Evolutionary conservation across 2,797 vertebrate species (phyloP).

Genomic region (Falco naumanni): DNA sequence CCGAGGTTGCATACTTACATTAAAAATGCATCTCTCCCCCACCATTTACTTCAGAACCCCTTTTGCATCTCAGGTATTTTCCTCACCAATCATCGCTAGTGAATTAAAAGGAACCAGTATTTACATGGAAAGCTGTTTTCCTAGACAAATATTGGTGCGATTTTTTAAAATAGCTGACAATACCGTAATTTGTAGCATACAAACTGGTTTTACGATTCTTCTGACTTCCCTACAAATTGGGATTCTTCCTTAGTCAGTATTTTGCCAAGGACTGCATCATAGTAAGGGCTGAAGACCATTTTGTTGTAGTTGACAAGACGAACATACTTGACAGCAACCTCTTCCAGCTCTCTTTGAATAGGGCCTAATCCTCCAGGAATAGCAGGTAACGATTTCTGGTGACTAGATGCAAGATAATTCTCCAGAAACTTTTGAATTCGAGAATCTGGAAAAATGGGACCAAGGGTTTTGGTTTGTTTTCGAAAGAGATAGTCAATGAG

Average conservation of each 20-base stretch:
- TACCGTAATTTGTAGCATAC: background rate
- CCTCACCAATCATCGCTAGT: background rate
- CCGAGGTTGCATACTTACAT: conserved; percentile 32
- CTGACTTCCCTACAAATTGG: conserved; percentile 33
- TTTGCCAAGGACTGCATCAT: conserved; percentile 87
- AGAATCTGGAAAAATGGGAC: conserved; percentile 79
- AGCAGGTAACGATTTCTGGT: conserved; percentile 80
- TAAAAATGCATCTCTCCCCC: conserved; percentile 30
- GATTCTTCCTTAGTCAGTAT: conserved; percentile 72
- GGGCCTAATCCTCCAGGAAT: conserved; percentile 89
- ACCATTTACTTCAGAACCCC: background rate
- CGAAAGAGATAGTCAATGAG: background rate
- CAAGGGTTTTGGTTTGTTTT: background rate
- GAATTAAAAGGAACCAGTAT: conserved; percentile 48
- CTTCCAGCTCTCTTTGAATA: conserved; percentile 89
- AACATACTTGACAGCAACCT: conserved; percentile 85
- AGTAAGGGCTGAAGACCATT: conserved; percentile 95
- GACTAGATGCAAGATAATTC: conserved; percentile 83
- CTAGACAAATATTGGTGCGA: conserved; percentile 53
- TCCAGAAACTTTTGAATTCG: conserved; percentile 89
- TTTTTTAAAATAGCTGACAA: background rate
- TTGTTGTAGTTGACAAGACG: conserved; percentile 96
- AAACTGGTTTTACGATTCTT: conserved; percentile 30
- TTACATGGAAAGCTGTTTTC: conserved; percentile 65
- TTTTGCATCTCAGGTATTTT: background rate